Evolutionary conservation across 2,888 invertebrate species (phyloP), one percentile per base, ranked within the genome.

Genomic region (Rugalucina vietnamica): DNA sequence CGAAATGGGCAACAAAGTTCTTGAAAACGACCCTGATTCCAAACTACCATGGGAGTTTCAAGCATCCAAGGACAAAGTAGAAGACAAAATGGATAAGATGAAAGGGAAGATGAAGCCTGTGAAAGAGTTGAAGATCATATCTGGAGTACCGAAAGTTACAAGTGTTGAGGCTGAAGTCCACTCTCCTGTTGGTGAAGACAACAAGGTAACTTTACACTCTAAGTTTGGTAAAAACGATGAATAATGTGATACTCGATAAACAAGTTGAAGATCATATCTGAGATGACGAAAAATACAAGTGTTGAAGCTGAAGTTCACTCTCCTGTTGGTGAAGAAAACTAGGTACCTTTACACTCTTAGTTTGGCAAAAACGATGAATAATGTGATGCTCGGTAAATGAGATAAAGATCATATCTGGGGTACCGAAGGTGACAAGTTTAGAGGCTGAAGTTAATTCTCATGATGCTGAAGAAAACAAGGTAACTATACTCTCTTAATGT

Each of bases 11-110:
- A 81, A 82, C 12, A 86, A 84, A 60, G 75, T 74, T 0, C 72
- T 86, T n/a, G 86, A 86, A 37, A 86, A 81, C 39, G 84, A 86
- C 69, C 86, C 86, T 10, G 86, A 86, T 37, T 81, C 79, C 37
- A 84, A 84, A 32, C 65, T 84, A n/a, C 86, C 86, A 24, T 86
- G 84, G 86, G 84, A 86, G 34, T 65, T 65, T 5, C 8, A 29
- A 18, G 18, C 65, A 34, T 65, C 65, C 3, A 8, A 21, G 4
- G 57, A 57, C 14, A 65, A 65, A 18, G 12, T 24, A 34, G 65
- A 65, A 1, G 65, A 34, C 34, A 34, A 27, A 34, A 32, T 27
- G 3, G 29, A 34, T 18, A 54, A 54, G n/a, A 65, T 34, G 34
- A 65, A 65, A 65, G 65, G 21, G 21, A 32, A n/a, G 24, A 29